Base-by-base conservation (phyloP, 2,797 vertebrate genomes). In the Oreochromis mossambicus region DNA sequence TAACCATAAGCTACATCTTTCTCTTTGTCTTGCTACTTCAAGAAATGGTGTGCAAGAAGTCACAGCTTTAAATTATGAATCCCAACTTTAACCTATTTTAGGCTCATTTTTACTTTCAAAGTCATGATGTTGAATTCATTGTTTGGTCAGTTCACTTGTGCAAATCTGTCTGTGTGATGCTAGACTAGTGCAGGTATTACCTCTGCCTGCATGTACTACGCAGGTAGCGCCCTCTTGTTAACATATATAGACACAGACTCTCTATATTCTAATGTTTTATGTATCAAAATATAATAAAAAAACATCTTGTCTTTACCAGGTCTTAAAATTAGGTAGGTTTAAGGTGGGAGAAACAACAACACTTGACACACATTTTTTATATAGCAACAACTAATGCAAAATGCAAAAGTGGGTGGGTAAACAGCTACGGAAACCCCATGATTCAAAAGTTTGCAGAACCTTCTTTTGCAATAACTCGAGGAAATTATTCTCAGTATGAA, bases 371-470 rank as follows among this genome's bases (percentile, higher is more conserved):
- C 38, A 29, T 46, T 73, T 43, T 70, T 46, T 17, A 70, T 26
- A 26, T 70, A 46, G 21, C 21, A 29, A 29, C 21, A 46, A 48
- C 66, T 1, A 73, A 29, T 9, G 41, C 15, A 73, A 48, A 73
- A 48, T 12, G 24, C 15, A 73, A 46, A 73, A 12, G 9, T 11
- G 11, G 11, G 19, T 63, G 58, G 32, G 19, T 63, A 36, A 63
- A 63, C 2, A 73, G 21, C 24, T 48, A 48, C 3, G 0, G 24
- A 29, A 29, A 29, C 4, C 8, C 41, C 9, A 0, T 48, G 8
- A 19, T 46, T 70, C 68, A 29, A 17, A 26, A 48, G 41, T 29
- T 73, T 73, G 68, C 24, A 73, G 15, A 73, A 73, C 15, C 9
- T 48, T 4, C 41, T 73, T 26, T 48, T 48, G 9, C 1, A 73